A percentile compares a stretch with the other conserved stretches of the same genome.
Conservation (phyloP, 2,797 vertebrate species). For the Parotocinclus haroldoi region DNA sequence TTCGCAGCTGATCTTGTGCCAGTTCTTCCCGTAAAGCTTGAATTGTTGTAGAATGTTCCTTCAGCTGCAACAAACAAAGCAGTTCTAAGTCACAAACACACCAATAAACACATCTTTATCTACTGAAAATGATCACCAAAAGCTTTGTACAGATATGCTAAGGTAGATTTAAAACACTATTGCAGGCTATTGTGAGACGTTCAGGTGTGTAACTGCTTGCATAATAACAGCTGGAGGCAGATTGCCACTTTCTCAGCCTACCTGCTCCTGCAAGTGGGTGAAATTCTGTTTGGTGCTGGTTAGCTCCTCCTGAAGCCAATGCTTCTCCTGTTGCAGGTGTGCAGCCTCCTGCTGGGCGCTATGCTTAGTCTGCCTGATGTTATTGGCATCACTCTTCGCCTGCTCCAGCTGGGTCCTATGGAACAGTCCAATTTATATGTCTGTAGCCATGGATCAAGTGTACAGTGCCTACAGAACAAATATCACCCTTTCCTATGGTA, state of each 20-base stretch:
- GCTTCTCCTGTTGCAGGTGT: slow-evolving; percentile 52
- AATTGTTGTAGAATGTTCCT: slow-evolving; percentile 42
- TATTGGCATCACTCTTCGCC: slow-evolving; percentile 54
- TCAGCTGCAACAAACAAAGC: slow-evolving; percentile 45
- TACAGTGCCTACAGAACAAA: no score
- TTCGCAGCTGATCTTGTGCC: slow-evolving; percentile 40
- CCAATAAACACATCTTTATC: no score
- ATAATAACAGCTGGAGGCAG: no score
- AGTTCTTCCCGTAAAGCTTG: slow-evolving; percentile 51
- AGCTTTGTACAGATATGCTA: no score
- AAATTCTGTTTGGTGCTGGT: slow-evolving; percentile 46
- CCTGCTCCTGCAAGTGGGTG: slow-evolving; percentile 61
- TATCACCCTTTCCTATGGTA: no score
- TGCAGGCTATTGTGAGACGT: no score
- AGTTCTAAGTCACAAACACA: no score
- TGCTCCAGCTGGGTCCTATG: slow-evolving; percentile 56
- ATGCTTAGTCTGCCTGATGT: slow-evolving; percentile 53
- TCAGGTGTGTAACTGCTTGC: no score
- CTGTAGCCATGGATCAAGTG: no score
- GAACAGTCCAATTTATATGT: background rate
- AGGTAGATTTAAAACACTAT: no score
- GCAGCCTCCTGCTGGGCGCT: slow-evolving; percentile 54
- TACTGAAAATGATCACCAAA: no score
- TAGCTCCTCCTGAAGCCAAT: slow-evolving; percentile 52
- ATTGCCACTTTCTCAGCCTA: slow-evolving; percentile 31